phyloP scores from a whole-genome alignment of 2,113 vertebrate genomes.

The Salminus brasiliensis region DNA sequence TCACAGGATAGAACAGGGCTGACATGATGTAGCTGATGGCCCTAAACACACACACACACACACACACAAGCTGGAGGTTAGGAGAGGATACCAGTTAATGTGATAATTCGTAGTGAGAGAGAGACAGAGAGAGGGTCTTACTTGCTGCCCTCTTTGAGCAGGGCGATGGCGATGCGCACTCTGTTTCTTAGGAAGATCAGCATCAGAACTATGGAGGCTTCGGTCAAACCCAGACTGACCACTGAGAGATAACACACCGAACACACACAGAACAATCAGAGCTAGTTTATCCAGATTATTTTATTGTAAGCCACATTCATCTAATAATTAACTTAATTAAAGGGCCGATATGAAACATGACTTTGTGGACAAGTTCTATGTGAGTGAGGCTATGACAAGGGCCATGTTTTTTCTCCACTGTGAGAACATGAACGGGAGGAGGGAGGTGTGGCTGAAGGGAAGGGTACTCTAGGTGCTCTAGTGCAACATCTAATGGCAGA shows the following conservation, averaged over 20 bases:
- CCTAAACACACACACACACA: conserved; percentile 63
- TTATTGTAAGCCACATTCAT: too few relatives aligned
- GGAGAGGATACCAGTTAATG: neutral
- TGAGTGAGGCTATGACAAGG: too few relatives aligned
- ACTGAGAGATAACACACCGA: conserved; percentile 69
- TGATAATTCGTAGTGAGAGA: neutral
- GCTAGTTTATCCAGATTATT: too few relatives aligned
- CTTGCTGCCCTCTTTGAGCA: conserved; percentile 93
- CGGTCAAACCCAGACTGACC: conserved; percentile 79
- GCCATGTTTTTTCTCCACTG: too few relatives aligned
- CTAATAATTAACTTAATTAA: too few relatives aligned
- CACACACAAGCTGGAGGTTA: neutral
- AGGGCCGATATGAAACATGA: too few relatives aligned
- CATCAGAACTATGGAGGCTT: conserved; percentile 80
- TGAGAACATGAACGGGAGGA: too few relatives aligned
- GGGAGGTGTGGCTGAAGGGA: too few relatives aligned
- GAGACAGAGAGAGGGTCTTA: conserved; percentile 62
- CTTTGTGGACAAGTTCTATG: too few relatives aligned
- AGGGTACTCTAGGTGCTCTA: too few relatives aligned
- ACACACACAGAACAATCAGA: neutral
- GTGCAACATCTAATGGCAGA: too few relatives aligned
- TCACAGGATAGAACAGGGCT: conserved; percentile 86
- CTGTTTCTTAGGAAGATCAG: conserved; percentile 86
- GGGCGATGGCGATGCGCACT: conserved; percentile 82
- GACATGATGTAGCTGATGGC: conserved; percentile 87